phyloP scores from a whole-genome alignment of 2,888 invertebrate species.

The Sipha maydis region DNA sequence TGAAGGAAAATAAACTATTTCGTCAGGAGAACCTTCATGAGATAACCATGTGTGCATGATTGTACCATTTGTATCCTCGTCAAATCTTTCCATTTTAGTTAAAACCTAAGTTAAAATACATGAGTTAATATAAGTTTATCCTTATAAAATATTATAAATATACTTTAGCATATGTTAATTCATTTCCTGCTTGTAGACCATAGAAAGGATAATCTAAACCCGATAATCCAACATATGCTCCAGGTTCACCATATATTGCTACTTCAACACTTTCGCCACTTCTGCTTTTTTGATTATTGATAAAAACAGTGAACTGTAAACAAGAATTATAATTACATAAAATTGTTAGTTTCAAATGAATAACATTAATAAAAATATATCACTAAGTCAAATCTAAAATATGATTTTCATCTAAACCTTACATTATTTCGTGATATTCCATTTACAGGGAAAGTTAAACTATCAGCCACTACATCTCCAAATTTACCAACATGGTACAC shows the following conservation, averaged over 20 bases:
- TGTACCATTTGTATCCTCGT: constrained; percentile 86
- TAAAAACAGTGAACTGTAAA: constrained; percentile 79
- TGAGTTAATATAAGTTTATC: constrained; percentile 14
- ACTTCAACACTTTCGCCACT: constrained; percentile 94
- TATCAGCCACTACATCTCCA: constrained; percentile 89
- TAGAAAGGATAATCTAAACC: constrained; percentile 90
- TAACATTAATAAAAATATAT: constrained; percentile 6
- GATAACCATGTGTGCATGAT: constrained; percentile 85
- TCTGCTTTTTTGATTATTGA: constrained; percentile 93
- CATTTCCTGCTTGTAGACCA: constrained; percentile 93
- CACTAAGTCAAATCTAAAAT: neutral
- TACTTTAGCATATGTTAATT: constrained; percentile 85
- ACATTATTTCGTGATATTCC: constrained; percentile 93
- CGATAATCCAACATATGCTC: constrained; percentile 91
- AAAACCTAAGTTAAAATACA: constrained; percentile 72
- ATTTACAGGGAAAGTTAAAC: constrained; percentile 95
- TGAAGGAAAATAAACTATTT: constrained; percentile 86
- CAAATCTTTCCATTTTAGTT: constrained; percentile 87
- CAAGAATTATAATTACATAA: constrained; percentile 61
- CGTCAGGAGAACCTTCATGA: constrained; percentile 85
- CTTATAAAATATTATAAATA: neutral
- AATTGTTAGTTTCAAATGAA: constrained; percentile 29
- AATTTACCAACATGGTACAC: constrained; percentile 85
- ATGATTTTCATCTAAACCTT: constrained; percentile 64
- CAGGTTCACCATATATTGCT: constrained; percentile 92